These are phyloP conservation scores for Astur gentilis DNA, from an alignment of 2,113 vertebrate genomes.

Conservation along the genomic window DNA sequence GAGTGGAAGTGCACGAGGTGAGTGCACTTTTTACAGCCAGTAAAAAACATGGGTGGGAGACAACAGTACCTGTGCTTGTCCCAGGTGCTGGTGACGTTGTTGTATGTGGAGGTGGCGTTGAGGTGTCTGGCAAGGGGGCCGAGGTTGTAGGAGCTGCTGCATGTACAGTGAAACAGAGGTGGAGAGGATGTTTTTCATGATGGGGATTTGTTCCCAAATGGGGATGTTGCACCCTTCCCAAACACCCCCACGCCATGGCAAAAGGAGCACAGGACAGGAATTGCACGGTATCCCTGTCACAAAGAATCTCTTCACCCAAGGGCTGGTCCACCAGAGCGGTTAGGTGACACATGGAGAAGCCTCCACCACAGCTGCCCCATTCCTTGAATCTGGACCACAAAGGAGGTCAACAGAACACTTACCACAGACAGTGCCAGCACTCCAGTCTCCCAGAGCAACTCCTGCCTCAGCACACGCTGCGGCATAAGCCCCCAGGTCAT, in stretches of 20 bases:
- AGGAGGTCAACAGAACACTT: conserved; percentile 8
- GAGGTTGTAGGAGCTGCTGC: background rate
- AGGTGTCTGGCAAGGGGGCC: background rate
- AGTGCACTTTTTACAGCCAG: no score
- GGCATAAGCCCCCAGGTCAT: conserved; percentile 66
- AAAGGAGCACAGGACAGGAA: background rate
- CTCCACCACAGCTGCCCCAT: background rate
- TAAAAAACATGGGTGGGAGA: background rate
- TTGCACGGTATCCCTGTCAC: background rate
- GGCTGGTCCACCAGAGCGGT: no score
- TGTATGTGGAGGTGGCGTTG: background rate
- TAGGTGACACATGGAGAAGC: accelerated
- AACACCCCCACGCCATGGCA: background rate
- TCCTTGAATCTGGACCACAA: background rate
- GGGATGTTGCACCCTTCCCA: background rate
- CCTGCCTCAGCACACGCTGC: conserved; percentile 73
- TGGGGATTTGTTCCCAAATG: background rate
- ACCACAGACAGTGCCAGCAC: conserved; percentile 78
- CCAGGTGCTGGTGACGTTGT: background rate
- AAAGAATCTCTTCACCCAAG: background rate
- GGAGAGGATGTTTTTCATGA: background rate
- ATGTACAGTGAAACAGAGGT: background rate
- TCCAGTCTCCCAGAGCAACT: conserved; percentile 70
- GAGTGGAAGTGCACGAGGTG: background rate
- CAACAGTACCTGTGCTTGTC: background rate